These are phyloP conservation scores for Diceros bicornis DNA, from an alignment of 2,797 vertebrate genomes.

Conservation along the genomic window DNA sequence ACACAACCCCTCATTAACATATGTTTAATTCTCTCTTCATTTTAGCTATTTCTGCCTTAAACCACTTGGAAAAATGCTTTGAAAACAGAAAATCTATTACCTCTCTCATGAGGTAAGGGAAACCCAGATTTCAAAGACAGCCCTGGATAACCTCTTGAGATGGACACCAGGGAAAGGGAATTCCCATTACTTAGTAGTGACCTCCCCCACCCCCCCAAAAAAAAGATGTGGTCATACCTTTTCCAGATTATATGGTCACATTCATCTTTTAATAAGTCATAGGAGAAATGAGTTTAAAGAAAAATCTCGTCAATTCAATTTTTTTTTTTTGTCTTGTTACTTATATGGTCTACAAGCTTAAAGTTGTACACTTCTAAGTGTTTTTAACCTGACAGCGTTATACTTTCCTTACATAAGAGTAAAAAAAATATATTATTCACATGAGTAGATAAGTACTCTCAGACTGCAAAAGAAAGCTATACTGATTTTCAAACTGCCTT, in stretches of 20 bases:
- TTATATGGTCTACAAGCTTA: neutral
- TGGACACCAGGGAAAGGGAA: neutral
- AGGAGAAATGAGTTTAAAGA: neutral
- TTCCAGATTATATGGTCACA: constrained; percentile 1
- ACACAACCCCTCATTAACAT: neutral
- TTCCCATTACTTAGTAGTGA: neutral
- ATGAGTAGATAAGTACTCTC: neutral
- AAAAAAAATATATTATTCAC: neutral
- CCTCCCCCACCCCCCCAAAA: fast-evolving
- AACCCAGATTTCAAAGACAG: neutral
- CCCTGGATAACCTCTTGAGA: neutral
- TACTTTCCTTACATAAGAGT: neutral
- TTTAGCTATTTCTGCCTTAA: neutral
- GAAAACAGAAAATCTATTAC: neutral
- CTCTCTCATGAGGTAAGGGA: neutral
- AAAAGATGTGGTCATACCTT: neutral
- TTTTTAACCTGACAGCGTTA: neutral
- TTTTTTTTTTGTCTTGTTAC: neutral
- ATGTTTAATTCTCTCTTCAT: neutral
- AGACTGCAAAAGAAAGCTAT: neutral
- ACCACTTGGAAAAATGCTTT: neutral
- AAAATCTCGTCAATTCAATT: neutral
- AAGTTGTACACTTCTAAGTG: neutral
- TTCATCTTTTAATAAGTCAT: constrained; percentile 13
- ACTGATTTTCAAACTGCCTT: neutral